Evolutionary conservation across 2,888 invertebrate genomes (phyloP), one percentile per base, ranked within the genome.

Genomic region (Biston betularia): DNA sequence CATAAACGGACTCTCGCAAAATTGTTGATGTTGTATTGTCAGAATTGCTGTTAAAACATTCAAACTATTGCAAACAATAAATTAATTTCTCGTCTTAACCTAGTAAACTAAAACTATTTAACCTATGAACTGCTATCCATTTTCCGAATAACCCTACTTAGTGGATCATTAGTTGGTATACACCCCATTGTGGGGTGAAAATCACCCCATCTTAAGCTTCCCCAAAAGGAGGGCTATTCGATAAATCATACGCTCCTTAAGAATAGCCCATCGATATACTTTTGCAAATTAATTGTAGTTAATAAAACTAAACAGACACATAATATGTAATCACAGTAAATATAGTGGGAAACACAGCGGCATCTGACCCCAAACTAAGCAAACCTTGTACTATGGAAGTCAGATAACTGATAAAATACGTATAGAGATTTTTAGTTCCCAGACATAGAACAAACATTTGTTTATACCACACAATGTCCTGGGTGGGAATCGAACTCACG

Each of bases 121-220:
- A 66, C 67, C 59, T 63, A 53, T 66, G 49, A 59, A 59, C 55
- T 45, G 50, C 63, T 49, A 68, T 60, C 63, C 55, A 55, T 63
- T 67, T 67, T 56, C 56, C 42, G 62, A 53, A 59, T 68, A 68
- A 63, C 63, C 67, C 59, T 56, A 60, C 59, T 68, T 68, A 63
- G 63, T 63, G 63, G 67, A 72, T 74, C 74, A 74, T 74, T 74
- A 74, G 69, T 73, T 67, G 67, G 55, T 60, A 57, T 66, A 66
- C 66, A 50, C 65, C 59, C 57, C 68, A 49, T 64, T 61, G 68
- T 70, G 58, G 65, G 62, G 73, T 71, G 63, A 68, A 71, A 69
- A 68, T 62, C 63, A 58, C 68, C 60, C 63, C 44, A 63, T 60
- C 52, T 57, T 52, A 12, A 50, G 50, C 50, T 50, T 15, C 45